phyloP scores from a whole-genome alignment of 2,888 invertebrate species.

The Brassicogethes aeneus region DNA sequence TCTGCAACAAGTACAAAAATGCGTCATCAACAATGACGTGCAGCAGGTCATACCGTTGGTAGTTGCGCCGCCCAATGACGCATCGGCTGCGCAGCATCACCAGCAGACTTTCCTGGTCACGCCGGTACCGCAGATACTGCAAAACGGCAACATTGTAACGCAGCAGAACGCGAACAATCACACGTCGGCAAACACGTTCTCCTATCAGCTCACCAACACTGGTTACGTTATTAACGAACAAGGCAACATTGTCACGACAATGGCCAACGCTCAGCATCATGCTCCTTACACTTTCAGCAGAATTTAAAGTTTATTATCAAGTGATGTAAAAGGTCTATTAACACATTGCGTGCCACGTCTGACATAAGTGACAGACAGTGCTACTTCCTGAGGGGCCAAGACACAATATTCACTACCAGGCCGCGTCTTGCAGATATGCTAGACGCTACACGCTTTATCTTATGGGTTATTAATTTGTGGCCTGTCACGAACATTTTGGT shows the following conservation, averaged over 20 bases:
- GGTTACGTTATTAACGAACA: conserved; percentile 42
- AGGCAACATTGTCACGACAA: conserved; percentile 40
- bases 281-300: conserved; percentile 39
- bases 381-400: no score
- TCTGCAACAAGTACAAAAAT: conserved; percentile 43
- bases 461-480: no score
- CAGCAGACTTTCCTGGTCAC: conserved; percentile 58
- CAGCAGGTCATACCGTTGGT: conserved; percentile 58
- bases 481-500: no score
- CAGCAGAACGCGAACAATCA: conserved; percentile 35
- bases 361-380: no score
- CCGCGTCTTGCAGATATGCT: no score
- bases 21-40: conserved; percentile 47
- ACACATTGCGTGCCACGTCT: no score
- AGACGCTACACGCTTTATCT: no score
- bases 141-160: conserved; percentile 36
- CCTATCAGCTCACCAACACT: conserved; percentile 40
- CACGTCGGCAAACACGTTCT: conserved; percentile 36
- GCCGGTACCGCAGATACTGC: conserved; percentile 56
- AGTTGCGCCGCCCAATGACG: conserved; percentile 44
- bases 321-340: no score
- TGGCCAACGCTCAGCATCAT: conserved; percentile 39
- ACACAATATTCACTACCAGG: no score
- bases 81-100: conserved; percentile 40
- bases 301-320: conserved; percentile 32